Evolutionary conservation across 2,797 vertebrate genomes (phyloP).

Genomic region (Acanthiza pusilla): DNA sequence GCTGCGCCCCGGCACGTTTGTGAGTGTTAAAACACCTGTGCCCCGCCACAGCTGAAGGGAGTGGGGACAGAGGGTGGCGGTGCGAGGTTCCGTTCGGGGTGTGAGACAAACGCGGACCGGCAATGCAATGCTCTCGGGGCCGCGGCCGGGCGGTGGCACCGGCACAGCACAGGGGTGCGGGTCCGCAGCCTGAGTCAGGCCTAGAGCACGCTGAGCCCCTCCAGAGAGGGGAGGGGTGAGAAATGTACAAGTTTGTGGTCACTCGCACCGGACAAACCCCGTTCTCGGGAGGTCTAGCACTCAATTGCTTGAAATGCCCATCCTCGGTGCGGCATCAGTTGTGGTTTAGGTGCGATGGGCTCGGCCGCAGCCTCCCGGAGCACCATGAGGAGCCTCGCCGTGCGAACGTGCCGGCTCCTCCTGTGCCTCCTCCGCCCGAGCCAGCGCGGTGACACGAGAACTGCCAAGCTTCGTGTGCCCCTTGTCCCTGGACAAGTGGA

Average conservation of each 20-base stretch:
- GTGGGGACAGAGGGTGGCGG: rapidly evolving
- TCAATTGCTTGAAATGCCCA: neutral
- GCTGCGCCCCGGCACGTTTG: neutral
- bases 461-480: rapidly evolving
- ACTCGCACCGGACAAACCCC: neutral
- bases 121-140: neutral
- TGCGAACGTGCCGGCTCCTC: neutral
- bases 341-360: rapidly evolving
- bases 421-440: neutral
- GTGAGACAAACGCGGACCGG: rapidly evolving
- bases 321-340: rapidly evolving
- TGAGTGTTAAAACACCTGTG: neutral
- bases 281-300: neutral
- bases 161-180: neutral
- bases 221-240: rapidly evolving
- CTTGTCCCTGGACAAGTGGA: too few species aligned
- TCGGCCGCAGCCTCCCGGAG: neutral
- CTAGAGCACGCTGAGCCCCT: neutral
- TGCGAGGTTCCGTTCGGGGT: rapidly evolving
- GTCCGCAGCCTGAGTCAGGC: rapidly evolving
- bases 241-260: neutral
- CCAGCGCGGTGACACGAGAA: neutral
- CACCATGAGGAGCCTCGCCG: neutral
- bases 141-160: neutral
- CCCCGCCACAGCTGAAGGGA: neutral